Conservation (phyloP, 1,140 invertebrate species). For the Andricus grossulariae region DNA sequence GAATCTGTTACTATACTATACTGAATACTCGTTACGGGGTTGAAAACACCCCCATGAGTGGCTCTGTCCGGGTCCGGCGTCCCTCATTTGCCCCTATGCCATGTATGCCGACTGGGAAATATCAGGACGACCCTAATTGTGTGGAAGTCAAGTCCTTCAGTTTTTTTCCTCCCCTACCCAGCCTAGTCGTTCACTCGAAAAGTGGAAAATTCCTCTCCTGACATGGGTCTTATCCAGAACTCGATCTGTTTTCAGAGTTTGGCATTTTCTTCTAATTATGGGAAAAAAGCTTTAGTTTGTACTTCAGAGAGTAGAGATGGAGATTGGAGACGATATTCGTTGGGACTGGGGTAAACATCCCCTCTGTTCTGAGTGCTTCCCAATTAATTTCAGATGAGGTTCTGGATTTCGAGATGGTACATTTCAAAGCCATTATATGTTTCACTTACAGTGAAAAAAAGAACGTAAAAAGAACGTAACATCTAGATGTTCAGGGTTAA, state of each 20-base stretch:
- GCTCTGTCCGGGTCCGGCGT: conserved; percentile 3
- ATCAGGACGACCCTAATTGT: conserved; percentile 45
- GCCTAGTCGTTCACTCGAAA: background rate
- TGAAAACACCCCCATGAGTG: conserved; percentile 51
- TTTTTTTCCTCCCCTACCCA: background rate
- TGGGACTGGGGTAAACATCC: too few relatives aligned
- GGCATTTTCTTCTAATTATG: background rate
- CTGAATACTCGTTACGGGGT: conserved; percentile 42
- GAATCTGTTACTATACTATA: conserved; percentile 63
- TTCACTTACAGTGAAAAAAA: too few relatives aligned
- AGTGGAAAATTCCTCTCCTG: background rate
- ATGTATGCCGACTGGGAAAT: conserved; percentile 48
- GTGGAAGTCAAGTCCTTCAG: conserved; percentile 33
- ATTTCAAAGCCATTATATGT: too few relatives aligned
- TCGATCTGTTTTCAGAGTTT: conserved; percentile 12
- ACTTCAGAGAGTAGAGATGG: background rate
- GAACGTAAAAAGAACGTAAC: too few relatives aligned
- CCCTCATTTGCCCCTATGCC: conserved; percentile 59
- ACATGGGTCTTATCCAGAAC: conserved; percentile 8
- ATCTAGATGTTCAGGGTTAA: too few relatives aligned
- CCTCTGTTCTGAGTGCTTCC: too few relatives aligned
- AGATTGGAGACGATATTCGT: too few relatives aligned
- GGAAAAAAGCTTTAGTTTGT: background rate
- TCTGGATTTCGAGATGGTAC: too few relatives aligned
- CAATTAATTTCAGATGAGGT: too few relatives aligned